A percentile compares a stretch with the other conserved stretches of the same genome.
These are phyloP conservation scores for Caenorhabditis sp. DNA, from an alignment of 2,888 invertebrate species.

Conservation along the genomic window DNA sequence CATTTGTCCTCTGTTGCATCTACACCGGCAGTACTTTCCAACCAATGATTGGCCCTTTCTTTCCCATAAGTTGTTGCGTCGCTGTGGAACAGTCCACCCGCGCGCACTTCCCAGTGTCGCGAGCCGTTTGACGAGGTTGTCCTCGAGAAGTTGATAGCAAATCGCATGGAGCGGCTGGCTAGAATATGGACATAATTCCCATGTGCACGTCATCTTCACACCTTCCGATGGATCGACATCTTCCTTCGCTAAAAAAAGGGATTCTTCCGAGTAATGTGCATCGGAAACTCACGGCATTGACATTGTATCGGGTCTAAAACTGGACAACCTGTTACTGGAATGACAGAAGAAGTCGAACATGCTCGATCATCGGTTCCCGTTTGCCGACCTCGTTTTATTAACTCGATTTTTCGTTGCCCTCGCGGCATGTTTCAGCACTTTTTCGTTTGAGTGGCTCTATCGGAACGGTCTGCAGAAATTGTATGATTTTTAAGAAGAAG, in stretches of 20 bases:
- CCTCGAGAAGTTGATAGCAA: constrained; percentile 74
- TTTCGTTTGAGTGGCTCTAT: constrained; percentile 7
- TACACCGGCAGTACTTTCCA: constrained; percentile 63
- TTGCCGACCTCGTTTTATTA: constrained; percentile 13
- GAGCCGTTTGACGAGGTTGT: constrained; percentile 71
- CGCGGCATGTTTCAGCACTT: constrained; percentile 7
- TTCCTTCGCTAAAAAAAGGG: constrained; percentile 40
- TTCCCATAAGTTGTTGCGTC: constrained; percentile 76
- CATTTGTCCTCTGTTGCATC: constrained; percentile 67
- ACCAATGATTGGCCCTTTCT: constrained; percentile 75
- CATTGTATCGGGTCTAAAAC: constrained; percentile 65
- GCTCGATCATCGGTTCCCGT: background rate
- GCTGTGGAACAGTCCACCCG: constrained; percentile 78
- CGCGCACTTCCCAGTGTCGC: constrained; percentile 74
- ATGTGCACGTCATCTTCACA: constrained; percentile 75
- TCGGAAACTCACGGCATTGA: constrained; percentile 38
- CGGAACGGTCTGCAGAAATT: background rate
- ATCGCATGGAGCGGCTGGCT: constrained; percentile 65
- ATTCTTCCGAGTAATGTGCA: background rate
- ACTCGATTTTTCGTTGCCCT: constrained; percentile 11
- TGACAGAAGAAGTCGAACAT: background rate
- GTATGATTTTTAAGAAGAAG: background rate
- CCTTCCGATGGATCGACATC: constrained; percentile 53
- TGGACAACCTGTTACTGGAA: constrained; percentile 61
- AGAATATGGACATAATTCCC: constrained; percentile 69